A percentile compares a stretch with the other conserved stretches of the same genome.
These are phyloP conservation scores for Notolabrus celidotus DNA, from an alignment of 2,797 vertebrate species.

Conservation along the genomic window DNA sequence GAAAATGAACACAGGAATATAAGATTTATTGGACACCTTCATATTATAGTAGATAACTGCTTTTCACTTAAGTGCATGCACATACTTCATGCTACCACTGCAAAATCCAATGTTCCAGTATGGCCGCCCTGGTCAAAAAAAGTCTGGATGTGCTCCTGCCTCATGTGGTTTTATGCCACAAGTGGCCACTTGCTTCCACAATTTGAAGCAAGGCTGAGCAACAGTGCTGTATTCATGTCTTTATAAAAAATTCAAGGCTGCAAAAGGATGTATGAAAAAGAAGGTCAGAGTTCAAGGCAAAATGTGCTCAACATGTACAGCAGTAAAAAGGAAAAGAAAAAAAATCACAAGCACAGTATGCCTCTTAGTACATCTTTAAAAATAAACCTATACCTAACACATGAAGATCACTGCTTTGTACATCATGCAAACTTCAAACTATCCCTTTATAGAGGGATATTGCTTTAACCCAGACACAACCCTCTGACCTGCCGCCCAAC, in stretches of 20 bases:
- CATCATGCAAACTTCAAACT: conserved; percentile 14
- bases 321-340: too few relatives aligned
- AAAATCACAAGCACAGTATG: too few relatives aligned
- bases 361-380: conserved; percentile 8
- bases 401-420: conserved; percentile 16
- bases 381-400: neutral
- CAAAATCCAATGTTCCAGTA: too few relatives aligned
- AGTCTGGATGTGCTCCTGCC: too few relatives aligned
- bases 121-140: too few relatives aligned
- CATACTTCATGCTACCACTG: too few relatives aligned
- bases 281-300: neutral
- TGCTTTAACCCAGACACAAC: conserved; percentile 21
- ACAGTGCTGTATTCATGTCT: neutral
- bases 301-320: neutral
- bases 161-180: neutral
- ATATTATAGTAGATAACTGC: too few relatives aligned
- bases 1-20: too few relatives aligned
- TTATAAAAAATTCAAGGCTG: neutral
- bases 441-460: neutral
- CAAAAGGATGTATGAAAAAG: neutral
- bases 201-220: neutral
- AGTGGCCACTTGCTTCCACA: neutral
- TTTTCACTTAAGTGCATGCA: too few relatives aligned
- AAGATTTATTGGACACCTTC: too few relatives aligned
- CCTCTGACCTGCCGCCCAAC: neutral